These are phyloP conservation scores for Sorex maritimensis DNA, from an alignment of 2,797 vertebrate genomes.

Conservation along the genomic window DNA sequence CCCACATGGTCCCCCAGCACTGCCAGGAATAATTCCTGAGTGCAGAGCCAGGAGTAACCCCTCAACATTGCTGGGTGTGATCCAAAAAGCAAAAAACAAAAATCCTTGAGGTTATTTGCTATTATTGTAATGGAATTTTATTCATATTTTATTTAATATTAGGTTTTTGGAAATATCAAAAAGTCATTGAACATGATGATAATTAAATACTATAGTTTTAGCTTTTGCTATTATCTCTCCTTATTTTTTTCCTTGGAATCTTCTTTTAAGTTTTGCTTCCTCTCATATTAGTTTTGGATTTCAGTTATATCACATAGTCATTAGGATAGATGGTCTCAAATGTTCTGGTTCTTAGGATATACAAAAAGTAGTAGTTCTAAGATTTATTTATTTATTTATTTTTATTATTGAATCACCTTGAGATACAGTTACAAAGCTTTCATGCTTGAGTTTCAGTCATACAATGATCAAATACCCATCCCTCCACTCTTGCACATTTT, in stretches of 20 bases:
- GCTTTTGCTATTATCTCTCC: not conserved
- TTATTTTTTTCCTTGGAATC: constrained; percentile 20
- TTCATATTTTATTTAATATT: not conserved
- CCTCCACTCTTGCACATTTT: no score
- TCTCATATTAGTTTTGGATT: not conserved
- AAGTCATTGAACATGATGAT: not conserved
- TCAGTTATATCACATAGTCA: not conserved
- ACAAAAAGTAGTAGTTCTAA: not conserved
- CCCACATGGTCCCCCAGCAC: no score
- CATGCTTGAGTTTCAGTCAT: no score
- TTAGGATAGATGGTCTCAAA: not conserved
- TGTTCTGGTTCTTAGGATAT: not conserved
- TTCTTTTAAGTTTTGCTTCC: not conserved
- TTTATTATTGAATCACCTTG: no score
- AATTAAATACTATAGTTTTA: not conserved
- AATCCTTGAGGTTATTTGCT: not conserved
- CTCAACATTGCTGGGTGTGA: no score
- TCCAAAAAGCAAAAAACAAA: no score
- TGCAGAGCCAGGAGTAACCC: no score
- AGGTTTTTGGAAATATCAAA: not conserved
- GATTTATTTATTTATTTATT: not conserved
- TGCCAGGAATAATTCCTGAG: no score
- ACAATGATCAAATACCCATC: no score
- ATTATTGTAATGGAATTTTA: not conserved
- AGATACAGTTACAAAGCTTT: no score